Conservation (phyloP, 2,797 vertebrate species). For the Chaunax sp. region DNA sequence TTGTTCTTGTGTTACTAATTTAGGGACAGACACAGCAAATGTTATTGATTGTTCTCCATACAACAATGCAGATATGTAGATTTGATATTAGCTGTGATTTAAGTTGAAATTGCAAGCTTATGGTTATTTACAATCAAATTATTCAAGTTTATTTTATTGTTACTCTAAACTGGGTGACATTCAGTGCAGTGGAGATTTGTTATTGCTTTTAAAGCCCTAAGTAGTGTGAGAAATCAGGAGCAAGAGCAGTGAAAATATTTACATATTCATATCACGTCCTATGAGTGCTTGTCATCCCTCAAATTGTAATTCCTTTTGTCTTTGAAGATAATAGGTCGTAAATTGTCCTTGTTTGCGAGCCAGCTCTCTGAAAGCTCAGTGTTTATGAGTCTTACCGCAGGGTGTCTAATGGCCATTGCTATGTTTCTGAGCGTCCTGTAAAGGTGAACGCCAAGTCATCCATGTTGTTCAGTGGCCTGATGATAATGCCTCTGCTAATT, state of each 20-base stretch:
- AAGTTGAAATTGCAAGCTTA: conserved; percentile 48
- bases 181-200: conserved; percentile 61
- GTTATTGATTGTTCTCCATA: conserved; percentile 37
- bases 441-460: conserved; percentile 77
- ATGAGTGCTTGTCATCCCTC: conserved; percentile 80
- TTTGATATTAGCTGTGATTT: conserved; percentile 44
- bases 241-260: conserved; percentile 63
- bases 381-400: conserved; percentile 80
- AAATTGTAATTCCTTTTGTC: conserved; percentile 84
- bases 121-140: conserved; percentile 65
- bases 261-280: conserved; percentile 81
- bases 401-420: conserved; percentile 71
- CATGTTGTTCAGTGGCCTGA: conserved; percentile 57
- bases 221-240: conserved; percentile 61
- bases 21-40: conserved; percentile 30
- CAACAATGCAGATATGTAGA: conserved; percentile 44
- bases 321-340: conserved; percentile 85
- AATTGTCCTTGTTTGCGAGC: conserved; percentile 85
- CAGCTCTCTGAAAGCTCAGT: conserved; percentile 78
- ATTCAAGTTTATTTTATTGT: conserved; percentile 61
- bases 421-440: conserved; percentile 72
- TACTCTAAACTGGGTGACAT: conserved; percentile 49
- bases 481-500: conserved; percentile 79
- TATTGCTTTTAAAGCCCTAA: conserved; percentile 69
- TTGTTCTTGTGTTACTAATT: conserved; percentile 33